Percentiles rank a stretch among this genome's conserved stretches.
These are phyloP conservation scores for Dicrurus megarhynchus DNA, from an alignment of 2,113 vertebrate species.

Conservation along the genomic window DNA sequence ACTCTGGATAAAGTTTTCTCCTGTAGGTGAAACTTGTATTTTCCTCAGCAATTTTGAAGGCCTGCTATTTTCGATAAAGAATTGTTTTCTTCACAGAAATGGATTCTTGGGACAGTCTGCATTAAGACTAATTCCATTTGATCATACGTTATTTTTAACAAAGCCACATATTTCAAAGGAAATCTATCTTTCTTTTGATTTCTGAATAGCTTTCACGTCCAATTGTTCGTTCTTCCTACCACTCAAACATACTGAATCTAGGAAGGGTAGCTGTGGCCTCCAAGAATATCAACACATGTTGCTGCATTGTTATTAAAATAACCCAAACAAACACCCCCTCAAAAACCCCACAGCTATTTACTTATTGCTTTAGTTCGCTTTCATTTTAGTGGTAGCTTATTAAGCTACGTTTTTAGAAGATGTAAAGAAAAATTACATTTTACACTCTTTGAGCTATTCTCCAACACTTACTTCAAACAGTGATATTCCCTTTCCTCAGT, in stretches of 20 bases:
- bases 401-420: background rate
- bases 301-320: background rate
- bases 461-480: background rate
- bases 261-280: background rate
- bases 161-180: background rate
- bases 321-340: background rate
- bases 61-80: background rate
- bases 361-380: background rate
- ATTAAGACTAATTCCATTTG: background rate
- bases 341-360: background rate
- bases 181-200: background rate
- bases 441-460: background rate
- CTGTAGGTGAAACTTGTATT: background rate
- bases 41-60: background rate
- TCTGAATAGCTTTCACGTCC: background rate
- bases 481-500: background rate
- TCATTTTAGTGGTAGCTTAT: background rate
- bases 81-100: background rate
- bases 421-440: background rate
- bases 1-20: background rate
- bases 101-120: background rate
- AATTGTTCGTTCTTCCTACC: background rate
- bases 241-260: background rate
- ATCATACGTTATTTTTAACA: background rate
- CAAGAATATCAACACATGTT: background rate